Conservation (phyloP, 1,140 invertebrate species). For the Argopecten irradians region DNA sequence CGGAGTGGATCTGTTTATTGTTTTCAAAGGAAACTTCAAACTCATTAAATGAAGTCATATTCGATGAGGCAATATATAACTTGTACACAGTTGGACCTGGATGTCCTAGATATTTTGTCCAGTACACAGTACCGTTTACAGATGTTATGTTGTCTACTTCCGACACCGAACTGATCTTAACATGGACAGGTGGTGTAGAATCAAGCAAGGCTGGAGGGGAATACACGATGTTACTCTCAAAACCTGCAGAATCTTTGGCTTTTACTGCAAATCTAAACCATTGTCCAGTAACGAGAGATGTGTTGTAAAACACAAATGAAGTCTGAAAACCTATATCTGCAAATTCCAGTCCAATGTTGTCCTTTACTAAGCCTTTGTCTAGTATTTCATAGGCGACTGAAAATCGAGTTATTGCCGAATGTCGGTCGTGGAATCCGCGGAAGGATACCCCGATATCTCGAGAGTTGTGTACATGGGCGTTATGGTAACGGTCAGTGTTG, state of each 20-base stretch:
- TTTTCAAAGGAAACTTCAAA: neutral
- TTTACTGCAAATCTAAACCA: conserved; percentile 39
- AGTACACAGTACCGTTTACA: neutral
- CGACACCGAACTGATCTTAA: neutral
- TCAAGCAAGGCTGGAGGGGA: conserved; percentile 51
- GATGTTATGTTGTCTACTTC: neutral
- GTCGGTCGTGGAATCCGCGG: conserved; percentile 60
- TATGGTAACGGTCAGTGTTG: conserved; percentile 45
- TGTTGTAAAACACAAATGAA: neutral
- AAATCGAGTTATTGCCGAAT: conserved; percentile 49
- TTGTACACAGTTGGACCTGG: neutral
- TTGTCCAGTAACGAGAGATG: neutral
- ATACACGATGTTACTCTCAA: conserved; percentile 28
- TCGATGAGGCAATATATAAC: neutral
- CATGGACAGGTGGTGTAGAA: conserved; percentile 42
- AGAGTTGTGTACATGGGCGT: neutral
- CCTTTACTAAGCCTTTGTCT: neutral
- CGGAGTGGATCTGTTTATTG: neutral
- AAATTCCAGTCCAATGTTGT: neutral
- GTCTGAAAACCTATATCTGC: neutral
- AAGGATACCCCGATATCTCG: conserved; percentile 51
- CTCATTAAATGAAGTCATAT: neutral
- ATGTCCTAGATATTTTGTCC: neutral
- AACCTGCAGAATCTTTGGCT: conserved; percentile 56
- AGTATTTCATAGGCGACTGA: conserved; percentile 30